Evolutionary conservation across 2,888 invertebrate genomes (phyloP).

Genomic region (Trachelus iudaicus): DNA sequence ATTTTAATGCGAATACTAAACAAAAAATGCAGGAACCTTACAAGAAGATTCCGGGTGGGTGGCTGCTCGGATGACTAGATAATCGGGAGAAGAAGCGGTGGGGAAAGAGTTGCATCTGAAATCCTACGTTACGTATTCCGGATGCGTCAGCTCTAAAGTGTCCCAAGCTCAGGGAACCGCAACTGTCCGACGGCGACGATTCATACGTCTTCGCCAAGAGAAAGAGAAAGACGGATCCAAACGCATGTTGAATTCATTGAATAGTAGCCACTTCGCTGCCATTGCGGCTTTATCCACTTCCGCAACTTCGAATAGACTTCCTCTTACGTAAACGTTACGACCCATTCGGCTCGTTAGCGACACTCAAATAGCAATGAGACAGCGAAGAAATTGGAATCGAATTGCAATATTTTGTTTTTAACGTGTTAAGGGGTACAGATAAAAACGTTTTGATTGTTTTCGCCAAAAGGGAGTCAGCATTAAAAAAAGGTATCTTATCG

Average conservation of each 20-base stretch:
- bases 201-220: constrained; percentile 44
- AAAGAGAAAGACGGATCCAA: constrained; percentile 25
- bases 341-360: not conserved
- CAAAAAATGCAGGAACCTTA: not conserved
- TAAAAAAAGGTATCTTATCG: not conserved
- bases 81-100: not conserved
- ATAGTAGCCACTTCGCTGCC: not conserved
- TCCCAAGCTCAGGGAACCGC: constrained; percentile 47
- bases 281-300: not conserved
- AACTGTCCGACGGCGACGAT: constrained; percentile 54
- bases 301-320: not conserved
- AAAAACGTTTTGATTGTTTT: not conserved
- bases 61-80: not conserved
- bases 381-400: not conserved
- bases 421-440: not conserved
- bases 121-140: constrained; percentile 59
- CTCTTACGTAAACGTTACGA: not conserved
- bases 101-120: constrained; percentile 32
- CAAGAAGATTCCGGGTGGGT: not conserved
- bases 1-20: not conserved
- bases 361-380: not conserved
- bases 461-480: not conserved
- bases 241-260: constrained; percentile 45
- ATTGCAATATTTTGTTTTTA: not conserved
- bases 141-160: constrained; percentile 54